phyloP scores from a whole-genome alignment of 2,888 invertebrate genomes.

The Zaprionus lineosus region DNA sequence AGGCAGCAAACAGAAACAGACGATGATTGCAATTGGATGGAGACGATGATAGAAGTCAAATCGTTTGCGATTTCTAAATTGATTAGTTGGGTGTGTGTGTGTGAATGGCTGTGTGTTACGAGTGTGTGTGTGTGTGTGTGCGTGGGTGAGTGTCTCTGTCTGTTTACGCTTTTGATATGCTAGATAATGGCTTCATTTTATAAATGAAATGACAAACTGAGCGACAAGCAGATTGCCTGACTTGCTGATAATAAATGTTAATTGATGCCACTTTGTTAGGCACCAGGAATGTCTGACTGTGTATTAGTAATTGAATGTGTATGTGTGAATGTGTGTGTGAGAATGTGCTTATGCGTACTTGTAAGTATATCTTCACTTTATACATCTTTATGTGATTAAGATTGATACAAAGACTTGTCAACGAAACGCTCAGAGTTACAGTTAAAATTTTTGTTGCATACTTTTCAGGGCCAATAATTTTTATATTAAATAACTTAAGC shows the following conservation, averaged over 20 bases:
- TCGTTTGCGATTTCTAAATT: conserved; percentile 33
- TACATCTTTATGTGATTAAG: too few relatives aligned
- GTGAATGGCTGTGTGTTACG: conserved; percentile 3
- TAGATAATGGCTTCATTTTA: conserved; percentile 61
- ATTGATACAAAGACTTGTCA: too few relatives aligned
- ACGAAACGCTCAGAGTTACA: too few relatives aligned
- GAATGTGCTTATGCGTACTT: not conserved
- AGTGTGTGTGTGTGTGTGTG: conserved; percentile 26
- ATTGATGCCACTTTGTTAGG: conserved; percentile 63
- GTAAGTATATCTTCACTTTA: not conserved
- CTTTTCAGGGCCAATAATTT: too few relatives aligned
- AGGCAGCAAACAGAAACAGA: conserved; percentile 2
- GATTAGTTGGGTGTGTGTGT: conserved; percentile 35
- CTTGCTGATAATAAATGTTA: conserved; percentile 44
- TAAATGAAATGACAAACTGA: conserved; percentile 54
- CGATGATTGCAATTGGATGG: conserved; percentile 34
- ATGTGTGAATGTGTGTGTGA: conserved; percentile 16
- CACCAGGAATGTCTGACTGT: conserved; percentile 11
- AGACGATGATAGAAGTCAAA: conserved; percentile 33
- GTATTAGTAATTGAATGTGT: conserved; percentile 9
- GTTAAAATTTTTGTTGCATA: not conserved
- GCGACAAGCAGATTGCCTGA: conserved; percentile 21
- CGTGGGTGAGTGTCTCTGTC: conserved; percentile 23
- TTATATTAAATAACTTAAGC: too few relatives aligned
- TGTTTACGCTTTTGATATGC: conserved; percentile 61